Conservation (phyloP, 2,888 invertebrate genomes). For the Uloborus plumipes region DNA sequence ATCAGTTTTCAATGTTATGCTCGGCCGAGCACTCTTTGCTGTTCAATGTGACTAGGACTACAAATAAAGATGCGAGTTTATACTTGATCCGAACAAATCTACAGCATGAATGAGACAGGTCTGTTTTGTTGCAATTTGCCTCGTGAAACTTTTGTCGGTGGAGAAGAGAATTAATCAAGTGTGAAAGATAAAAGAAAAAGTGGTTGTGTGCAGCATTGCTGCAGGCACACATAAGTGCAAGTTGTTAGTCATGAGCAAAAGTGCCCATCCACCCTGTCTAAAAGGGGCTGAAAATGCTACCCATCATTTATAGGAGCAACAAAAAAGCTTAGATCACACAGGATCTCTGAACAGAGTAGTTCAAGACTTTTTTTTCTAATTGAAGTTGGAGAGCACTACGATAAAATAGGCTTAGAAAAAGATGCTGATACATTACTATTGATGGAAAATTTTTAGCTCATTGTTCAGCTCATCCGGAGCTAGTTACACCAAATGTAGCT, state of each 20-base stretch:
- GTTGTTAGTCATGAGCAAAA: not conserved
- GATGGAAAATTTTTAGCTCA: no score
- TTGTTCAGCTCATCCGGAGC: not conserved
- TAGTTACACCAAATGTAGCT: not conserved
- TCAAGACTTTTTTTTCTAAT: not conserved
- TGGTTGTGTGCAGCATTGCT: slow-evolving; percentile 5
- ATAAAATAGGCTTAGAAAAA: not conserved
- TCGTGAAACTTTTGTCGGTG: not conserved
- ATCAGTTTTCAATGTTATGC: no score
- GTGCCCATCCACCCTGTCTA: not conserved
- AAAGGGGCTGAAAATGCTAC: not conserved
- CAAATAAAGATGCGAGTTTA: no score
- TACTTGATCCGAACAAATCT: slow-evolving; percentile 1
- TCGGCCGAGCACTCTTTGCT: no score
- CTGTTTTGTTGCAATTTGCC: not conserved
- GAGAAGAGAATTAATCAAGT: not conserved
- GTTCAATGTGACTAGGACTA: no score
- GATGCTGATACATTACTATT: not conserved
- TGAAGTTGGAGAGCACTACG: not conserved
- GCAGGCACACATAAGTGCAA: not conserved
- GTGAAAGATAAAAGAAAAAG: not conserved
- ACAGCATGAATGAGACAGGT: not conserved
- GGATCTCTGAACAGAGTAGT: not conserved
- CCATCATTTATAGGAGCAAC: not conserved
- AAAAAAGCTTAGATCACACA: not conserved